Conservation (phyloP, 1,140 invertebrate species). For the Paraescarpia echinospica region DNA sequence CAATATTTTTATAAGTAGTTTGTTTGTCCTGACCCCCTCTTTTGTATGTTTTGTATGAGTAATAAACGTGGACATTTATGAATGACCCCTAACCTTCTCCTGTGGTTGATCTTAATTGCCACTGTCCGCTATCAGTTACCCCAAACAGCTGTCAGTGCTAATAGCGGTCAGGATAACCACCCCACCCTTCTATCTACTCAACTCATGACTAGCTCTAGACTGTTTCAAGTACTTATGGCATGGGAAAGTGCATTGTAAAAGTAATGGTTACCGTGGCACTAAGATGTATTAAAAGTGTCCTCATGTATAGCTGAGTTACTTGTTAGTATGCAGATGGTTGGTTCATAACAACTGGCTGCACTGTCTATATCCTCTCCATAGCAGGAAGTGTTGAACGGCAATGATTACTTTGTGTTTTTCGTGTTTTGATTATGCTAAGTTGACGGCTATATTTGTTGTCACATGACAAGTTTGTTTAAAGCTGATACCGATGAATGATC, state of each 20-base stretch:
- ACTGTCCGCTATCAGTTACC: background rate
- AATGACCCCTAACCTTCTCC: too few species aligned
- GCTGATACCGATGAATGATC: background rate
- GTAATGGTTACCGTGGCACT: background rate
- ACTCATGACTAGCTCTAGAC: background rate
- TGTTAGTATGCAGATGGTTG: background rate
- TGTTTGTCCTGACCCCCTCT: too few species aligned
- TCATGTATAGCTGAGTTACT: background rate
- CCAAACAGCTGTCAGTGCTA: background rate
- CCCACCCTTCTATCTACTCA: background rate
- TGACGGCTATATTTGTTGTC: background rate
- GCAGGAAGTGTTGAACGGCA: background rate
- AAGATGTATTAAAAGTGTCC: background rate
- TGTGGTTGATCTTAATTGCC: background rate
- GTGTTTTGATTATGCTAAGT: background rate
- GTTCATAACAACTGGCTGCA: too few species aligned
- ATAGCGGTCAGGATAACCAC: background rate
- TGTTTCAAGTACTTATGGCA: background rate
- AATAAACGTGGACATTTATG: too few species aligned
- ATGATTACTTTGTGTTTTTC: background rate
- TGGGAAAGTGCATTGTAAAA: background rate
- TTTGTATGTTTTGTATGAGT: too few species aligned
- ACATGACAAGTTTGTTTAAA: background rate
- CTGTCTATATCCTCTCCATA: background rate
- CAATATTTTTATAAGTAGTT: too few species aligned